A percentile compares a stretch with the other conserved stretches of the same genome.
These are phyloP conservation scores for Scaeva pyrastri DNA, from an alignment of 2,888 invertebrate species.

Conservation along the genomic window DNA sequence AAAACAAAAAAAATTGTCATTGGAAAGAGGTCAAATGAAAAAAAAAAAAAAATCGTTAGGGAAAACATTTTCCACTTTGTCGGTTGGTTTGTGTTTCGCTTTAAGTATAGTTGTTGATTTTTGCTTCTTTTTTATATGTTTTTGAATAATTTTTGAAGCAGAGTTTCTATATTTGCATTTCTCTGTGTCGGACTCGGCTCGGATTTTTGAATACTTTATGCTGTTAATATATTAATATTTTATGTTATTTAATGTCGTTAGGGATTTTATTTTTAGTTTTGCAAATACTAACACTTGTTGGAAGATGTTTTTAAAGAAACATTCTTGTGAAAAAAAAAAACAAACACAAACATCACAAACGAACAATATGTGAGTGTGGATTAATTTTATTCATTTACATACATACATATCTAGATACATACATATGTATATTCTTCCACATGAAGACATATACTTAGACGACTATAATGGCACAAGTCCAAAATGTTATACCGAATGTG, in stretches of 20 bases:
- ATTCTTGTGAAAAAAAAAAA: slow-evolving; percentile 79
- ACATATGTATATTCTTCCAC: too few species aligned
- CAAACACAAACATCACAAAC: slow-evolving; percentile 51
- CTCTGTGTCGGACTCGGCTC: slow-evolving; percentile 16
- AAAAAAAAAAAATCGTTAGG: slow-evolving; percentile 25
- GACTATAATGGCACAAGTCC: neutral
- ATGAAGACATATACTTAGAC: neutral
- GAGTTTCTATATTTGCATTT: slow-evolving; percentile 60
- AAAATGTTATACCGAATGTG: slow-evolving; percentile 14
- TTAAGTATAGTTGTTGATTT: slow-evolving; percentile 25
- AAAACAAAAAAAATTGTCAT: slow-evolving; percentile 56
- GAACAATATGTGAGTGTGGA: neutral
- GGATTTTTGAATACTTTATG: slow-evolving; percentile 52
- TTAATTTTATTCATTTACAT: too few species aligned
- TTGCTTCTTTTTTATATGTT: slow-evolving; percentile 43
- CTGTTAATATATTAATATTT: slow-evolving; percentile 67
- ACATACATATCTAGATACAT: too few species aligned
- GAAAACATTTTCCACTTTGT: slow-evolving; percentile 34
- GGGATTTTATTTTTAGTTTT: slow-evolving; percentile 65
- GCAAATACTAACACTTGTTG: slow-evolving; percentile 63
- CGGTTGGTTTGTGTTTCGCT: slow-evolving; percentile 11
- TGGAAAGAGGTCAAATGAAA: slow-evolving; percentile 67
- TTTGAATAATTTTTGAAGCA: neutral
- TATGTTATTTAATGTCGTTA: slow-evolving; percentile 56
- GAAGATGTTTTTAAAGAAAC: slow-evolving; percentile 76